Base-by-base conservation (phyloP, 2,113 vertebrate species). In the Turdus rufiventris region DNA sequence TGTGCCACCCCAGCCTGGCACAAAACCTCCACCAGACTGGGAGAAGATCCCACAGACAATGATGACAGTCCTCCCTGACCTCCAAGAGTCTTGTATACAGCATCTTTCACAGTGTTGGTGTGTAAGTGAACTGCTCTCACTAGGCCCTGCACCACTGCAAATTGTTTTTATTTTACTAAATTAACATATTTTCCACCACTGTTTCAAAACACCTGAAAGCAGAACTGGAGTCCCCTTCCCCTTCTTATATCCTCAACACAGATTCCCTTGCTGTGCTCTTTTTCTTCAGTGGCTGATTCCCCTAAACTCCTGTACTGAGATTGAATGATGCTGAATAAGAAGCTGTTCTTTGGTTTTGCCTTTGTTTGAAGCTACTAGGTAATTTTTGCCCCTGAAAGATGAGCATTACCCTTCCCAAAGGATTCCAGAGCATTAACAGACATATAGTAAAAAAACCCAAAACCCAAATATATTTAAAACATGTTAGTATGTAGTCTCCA, bases 391-490 rank as follows among this genome's bases (percentile, higher is more conserved):
- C 34, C 36, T 88, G 28, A 70, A 89, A 67, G 43, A 90, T 85
- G 38, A 93, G 89, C 66, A 31, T n/a, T 80, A 51, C 31, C 48
- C 62, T 81, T 90, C 65, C 62, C 86, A 70, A 65, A 96, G 34
- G 23, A 83, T 96, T 96, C 71, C 66, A 96, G 81, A 57, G 31
- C 79, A 87, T 94, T 96, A 97, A 45, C 40, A 96, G 89, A 91
- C 14, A 29, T 54, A 16, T 66, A 87, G 67, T 77, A 10, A 85
- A 71, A 33, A 61, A 5, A 0, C 1, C 6, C 21, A 5, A 36
- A 20, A 8, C 9, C 23, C 19, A n/a, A 43, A 18, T 4, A 28
- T 2, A 8, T 93, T 92, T 72, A 91, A 96, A 82, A 60, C 28
- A 66, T 45, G 23, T 86, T 93, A 88, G 76, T 85, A 77, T 63